phyloP scores from a whole-genome alignment of 23 tunicate species.

The Clavelina lepadiformis region DNA sequence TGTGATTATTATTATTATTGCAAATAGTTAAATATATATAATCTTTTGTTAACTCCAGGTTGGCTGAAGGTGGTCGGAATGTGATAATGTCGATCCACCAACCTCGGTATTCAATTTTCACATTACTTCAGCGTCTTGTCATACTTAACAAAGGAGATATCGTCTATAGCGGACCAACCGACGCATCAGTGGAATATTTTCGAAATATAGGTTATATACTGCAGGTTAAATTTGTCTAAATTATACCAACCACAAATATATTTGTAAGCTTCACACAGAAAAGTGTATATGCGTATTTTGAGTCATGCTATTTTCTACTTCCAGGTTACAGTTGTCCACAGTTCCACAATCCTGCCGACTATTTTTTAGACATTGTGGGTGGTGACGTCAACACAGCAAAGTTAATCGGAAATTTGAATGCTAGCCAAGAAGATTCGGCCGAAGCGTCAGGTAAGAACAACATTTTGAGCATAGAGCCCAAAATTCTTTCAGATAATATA shows the following conservation, averaged over 20 bases:
- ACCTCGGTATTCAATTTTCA: slow-evolving; percentile 82
- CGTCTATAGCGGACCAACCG: slow-evolving; percentile 62
- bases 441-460: no score
- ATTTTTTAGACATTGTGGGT: slow-evolving; percentile 27
- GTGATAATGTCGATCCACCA: slow-evolving; percentile 83
- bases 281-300: slow-evolving; percentile 1
- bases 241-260: no score
- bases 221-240: no score
- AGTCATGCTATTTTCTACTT: not conserved
- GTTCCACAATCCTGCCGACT: slow-evolving; percentile 43
- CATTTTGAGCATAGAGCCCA: no score
- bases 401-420: no score
- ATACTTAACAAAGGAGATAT: slow-evolving; percentile 47
- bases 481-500: no score
- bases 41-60: no score
- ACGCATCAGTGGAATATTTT: slow-evolving; percentile 55
- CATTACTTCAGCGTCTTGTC: slow-evolving; percentile 67
- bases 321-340: slow-evolving; percentile 34
- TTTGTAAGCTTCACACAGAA: no score
- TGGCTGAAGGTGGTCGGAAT: slow-evolving; percentile 62
- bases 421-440: no score
- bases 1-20: no score
- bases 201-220: slow-evolving; percentile 51
- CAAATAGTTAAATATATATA: no score
- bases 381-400: slow-evolving; percentile 24